These are phyloP conservation scores for Caretta caretta DNA, from an alignment of 2,113 vertebrate species.

Conservation along the genomic window DNA sequence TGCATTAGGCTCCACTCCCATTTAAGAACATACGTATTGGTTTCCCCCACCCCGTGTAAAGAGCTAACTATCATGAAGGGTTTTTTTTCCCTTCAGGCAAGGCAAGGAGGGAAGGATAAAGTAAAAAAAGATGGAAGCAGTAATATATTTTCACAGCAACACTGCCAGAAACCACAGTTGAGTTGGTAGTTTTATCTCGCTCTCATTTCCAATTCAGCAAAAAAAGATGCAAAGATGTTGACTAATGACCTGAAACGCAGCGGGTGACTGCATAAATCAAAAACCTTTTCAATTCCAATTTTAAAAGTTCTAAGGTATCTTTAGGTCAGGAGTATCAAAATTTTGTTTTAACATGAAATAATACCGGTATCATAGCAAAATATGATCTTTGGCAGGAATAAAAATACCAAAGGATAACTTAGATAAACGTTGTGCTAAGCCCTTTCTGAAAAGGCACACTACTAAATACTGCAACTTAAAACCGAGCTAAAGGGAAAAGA, in stretches of 20 bases:
- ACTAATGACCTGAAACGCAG: slow-evolving; percentile 18
- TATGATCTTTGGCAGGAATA: neutral
- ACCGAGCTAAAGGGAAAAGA: too few species aligned
- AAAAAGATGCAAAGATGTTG: slow-evolving; percentile 30
- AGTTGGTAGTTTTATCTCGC: slow-evolving; percentile 19
- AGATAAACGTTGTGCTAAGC: neutral
- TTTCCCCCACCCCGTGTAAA: neutral
- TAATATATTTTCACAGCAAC: neutral
- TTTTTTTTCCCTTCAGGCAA: neutral
- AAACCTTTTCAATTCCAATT: neutral
- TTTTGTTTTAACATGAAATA: neutral
- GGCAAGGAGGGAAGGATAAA: neutral
- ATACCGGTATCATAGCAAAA: slow-evolving; percentile 8
- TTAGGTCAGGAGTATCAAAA: slow-evolving; percentile 18
- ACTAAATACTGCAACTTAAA: neutral
- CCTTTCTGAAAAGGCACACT: neutral
- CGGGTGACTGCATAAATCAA: slow-evolving; percentile 24
- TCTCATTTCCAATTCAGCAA: slow-evolving; percentile 15
- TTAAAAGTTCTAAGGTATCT: neutral
- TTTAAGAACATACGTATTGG: neutral
- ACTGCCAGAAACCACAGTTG: neutral
- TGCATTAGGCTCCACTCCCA: neutral
- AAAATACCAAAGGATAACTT: neutral
- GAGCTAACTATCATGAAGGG: neutral
- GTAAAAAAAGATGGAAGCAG: neutral